These are phyloP conservation scores for Plagodis dolabraria DNA, from an alignment of 2,888 invertebrate species.

Conservation along the genomic window DNA sequence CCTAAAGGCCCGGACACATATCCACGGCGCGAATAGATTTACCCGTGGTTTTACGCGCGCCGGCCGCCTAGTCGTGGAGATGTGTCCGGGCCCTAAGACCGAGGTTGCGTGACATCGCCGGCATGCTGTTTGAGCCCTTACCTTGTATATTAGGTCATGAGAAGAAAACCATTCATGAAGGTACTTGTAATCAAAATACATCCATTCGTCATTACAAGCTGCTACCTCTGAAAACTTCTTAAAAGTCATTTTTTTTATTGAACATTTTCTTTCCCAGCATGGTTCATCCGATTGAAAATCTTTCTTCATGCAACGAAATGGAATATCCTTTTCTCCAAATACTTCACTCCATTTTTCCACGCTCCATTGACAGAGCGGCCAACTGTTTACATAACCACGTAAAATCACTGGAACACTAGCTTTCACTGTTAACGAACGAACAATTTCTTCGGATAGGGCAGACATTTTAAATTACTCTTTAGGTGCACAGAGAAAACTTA, in stretches of 20 bases:
- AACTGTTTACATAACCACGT: slow-evolving; percentile 78
- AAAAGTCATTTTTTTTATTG: slow-evolving; percentile 85
- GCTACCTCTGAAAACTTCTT: slow-evolving; percentile 84
- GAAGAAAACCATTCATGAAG: slow-evolving; percentile 88
- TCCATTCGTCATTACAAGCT: slow-evolving; percentile 84
- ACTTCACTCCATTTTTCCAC: slow-evolving; percentile 85
- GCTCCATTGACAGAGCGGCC: slow-evolving; percentile 86
- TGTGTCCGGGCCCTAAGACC: too few species aligned
- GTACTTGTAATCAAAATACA: slow-evolving; percentile 95
- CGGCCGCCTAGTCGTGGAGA: too few species aligned
- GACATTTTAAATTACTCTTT: slow-evolving; percentile 47
- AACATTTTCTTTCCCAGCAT: slow-evolving; percentile 92
- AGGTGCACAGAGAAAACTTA: too few species aligned
- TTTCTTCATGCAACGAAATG: slow-evolving; percentile 81
- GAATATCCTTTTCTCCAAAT: slow-evolving; percentile 82
- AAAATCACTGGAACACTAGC: slow-evolving; percentile 80
- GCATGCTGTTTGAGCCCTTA: slow-evolving; percentile 44
- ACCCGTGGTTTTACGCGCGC: too few species aligned
- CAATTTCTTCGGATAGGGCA: slow-evolving; percentile 54
- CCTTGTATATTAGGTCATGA: slow-evolving; percentile 84
- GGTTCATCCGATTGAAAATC: slow-evolving; percentile 81
- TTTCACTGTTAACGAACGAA: slow-evolving; percentile 55
- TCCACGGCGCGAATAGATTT: too few species aligned
- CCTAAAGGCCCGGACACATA: too few species aligned
- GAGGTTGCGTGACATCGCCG: too few species aligned